A percentile compares a stretch with the other conserved stretches of the same genome.
Evolutionary conservation across 2,113 vertebrate species (phyloP).

Genomic region (Oncorhynchus keta): DNA sequence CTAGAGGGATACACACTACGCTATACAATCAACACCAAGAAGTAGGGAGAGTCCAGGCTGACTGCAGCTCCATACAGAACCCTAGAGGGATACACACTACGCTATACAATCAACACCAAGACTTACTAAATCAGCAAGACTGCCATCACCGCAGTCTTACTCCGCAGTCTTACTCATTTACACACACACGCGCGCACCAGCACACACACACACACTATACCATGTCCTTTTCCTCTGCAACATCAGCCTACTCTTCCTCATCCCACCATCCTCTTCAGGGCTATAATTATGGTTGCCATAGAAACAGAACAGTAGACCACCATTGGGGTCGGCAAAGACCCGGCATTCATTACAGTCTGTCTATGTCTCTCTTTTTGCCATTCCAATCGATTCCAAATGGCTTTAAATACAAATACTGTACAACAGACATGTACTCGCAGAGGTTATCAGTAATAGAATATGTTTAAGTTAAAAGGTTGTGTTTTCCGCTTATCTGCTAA

Average conservation of each 20-base stretch:
- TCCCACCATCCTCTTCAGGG: conserved; percentile 34
- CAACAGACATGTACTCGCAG: conserved; percentile 1
- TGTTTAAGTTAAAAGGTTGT: conserved; percentile 46
- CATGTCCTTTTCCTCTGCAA: not conserved
- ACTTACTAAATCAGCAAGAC: conserved; percentile 44
- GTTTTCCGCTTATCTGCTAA: conserved; percentile 52
- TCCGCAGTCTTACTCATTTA: conserved; percentile 41
- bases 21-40: too few species aligned
- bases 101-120: too few species aligned
- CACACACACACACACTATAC: conserved; percentile 54
- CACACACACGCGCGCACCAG: not conserved
- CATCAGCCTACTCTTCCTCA: not conserved
- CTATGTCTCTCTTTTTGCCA: not conserved
- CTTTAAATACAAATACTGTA: too few species aligned
- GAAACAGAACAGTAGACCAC: conserved; percentile 58
- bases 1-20: not conserved
- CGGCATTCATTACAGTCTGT: conserved; percentile 50
- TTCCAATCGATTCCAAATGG: too few species aligned
- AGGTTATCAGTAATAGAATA: conserved; percentile 73
- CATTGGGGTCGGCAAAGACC: conserved; percentile 59
- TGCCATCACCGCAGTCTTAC: conserved; percentile 45
- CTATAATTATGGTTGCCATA: conserved; percentile 65
- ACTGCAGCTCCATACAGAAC: too few species aligned
- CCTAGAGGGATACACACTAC: too few species aligned
- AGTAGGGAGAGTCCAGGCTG: too few species aligned